phyloP scores from a whole-genome alignment of 1,140 invertebrate genomes.

The Dufourea novaeangliae region DNA sequence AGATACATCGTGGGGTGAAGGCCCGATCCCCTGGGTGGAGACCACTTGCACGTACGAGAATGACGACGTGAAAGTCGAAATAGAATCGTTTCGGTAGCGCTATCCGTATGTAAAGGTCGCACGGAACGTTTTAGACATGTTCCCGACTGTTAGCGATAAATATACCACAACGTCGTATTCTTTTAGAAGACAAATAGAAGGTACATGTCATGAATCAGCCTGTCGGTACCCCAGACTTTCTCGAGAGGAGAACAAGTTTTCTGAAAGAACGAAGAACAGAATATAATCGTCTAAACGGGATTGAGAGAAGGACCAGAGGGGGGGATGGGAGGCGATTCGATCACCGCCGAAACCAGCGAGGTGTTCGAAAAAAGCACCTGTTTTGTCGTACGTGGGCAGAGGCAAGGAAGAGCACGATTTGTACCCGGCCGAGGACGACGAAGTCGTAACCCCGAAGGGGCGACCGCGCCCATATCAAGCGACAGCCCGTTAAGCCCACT shows the following conservation, averaged over 20 bases:
- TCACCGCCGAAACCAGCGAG: not conserved
- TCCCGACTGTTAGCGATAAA: too few relatives aligned
- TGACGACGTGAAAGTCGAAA: conserved; percentile 54
- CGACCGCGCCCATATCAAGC: conserved; percentile 60
- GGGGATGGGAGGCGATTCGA: too few relatives aligned
- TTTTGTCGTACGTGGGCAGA: conserved; percentile 38
- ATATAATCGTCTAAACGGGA: not conserved
- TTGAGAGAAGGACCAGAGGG: not conserved
- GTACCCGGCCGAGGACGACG: conserved; percentile 28
- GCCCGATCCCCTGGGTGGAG: conserved; percentile 43
- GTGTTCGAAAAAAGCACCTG: conserved; percentile 48
- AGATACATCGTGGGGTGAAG: conserved; percentile 46
- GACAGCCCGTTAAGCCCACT: conserved; percentile 61
- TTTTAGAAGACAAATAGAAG: too few relatives aligned
- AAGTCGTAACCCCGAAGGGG: conserved; percentile 59
- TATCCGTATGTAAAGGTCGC: not conserved
- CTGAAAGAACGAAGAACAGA: not conserved
- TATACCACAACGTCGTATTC: too few relatives aligned
- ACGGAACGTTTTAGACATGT: not conserved
- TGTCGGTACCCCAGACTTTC: too few relatives aligned
- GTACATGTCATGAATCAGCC: too few relatives aligned
- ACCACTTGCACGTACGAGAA: conserved; percentile 54
- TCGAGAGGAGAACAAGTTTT: not conserved
- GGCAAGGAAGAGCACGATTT: conserved; percentile 24
- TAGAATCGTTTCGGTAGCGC: conserved; percentile 25